These are phyloP conservation scores for Brachycybe producta DNA, from an alignment of 2,888 invertebrate genomes.

Conservation along the genomic window DNA sequence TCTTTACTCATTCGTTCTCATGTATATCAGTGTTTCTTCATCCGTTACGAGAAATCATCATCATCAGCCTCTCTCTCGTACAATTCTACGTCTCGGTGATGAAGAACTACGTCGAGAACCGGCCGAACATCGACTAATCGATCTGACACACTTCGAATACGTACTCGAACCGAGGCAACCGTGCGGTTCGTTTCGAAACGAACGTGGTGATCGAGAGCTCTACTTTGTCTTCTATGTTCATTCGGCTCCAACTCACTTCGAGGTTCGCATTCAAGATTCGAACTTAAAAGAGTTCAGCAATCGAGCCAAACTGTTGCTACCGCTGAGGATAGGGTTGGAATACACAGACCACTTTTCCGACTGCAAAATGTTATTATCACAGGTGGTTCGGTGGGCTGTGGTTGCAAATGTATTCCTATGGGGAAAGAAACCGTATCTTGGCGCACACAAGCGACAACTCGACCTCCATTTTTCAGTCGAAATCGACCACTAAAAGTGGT, in stretches of 20 bases:
- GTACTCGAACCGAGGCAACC: constrained; percentile 1
- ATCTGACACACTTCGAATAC: constrained; percentile 10
- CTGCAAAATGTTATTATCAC: background rate
- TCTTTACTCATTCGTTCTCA: constrained; percentile 11
- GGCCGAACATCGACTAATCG: background rate
- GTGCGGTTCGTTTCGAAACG: background rate
- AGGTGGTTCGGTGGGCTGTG: too few species aligned
- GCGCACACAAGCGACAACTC: too few species aligned
- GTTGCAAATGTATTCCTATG: too few species aligned
- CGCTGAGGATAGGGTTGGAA: too few species aligned
- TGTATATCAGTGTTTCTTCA: constrained; percentile 10
- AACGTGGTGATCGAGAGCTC: background rate
- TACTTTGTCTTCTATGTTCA: constrained; percentile 49
- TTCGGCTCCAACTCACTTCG: constrained; percentile 50
- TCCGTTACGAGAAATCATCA: background rate
- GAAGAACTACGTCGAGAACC: constrained; percentile 5
- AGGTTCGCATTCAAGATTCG: constrained; percentile 4
- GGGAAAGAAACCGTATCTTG: too few species aligned
- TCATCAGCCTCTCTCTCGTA: background rate
- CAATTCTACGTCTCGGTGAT: background rate
- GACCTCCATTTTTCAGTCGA: too few species aligned
- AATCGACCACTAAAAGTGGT: too few species aligned
- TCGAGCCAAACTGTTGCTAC: background rate
- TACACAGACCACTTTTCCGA: too few species aligned
- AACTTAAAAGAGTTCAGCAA: background rate